These are phyloP conservation scores for Ateles fusciceps DNA, from an alignment of 2,797 vertebrate genomes.

Conservation along the genomic window DNA sequence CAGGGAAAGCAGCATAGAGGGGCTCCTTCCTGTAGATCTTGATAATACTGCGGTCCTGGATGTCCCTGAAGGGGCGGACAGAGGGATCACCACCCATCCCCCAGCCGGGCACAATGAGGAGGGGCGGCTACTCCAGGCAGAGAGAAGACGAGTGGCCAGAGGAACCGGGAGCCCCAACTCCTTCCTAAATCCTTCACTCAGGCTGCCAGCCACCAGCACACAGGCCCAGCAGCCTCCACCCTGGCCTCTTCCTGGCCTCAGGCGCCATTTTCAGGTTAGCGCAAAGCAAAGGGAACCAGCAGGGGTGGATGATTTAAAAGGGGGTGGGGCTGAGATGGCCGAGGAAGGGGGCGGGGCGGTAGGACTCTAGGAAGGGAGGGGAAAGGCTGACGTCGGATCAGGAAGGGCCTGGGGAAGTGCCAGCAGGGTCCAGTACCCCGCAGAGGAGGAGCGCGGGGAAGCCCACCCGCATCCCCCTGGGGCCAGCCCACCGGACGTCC, in stretches of 20 bases:
- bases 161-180: neutral
- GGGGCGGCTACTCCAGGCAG: neutral
- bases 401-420: neutral
- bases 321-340: neutral
- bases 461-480: neutral
- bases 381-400: neutral
- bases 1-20: slow-evolving; percentile 96
- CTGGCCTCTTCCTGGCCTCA: neutral
- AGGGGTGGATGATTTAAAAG: neutral
- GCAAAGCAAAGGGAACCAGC: neutral
- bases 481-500: slow-evolving; percentile 87
- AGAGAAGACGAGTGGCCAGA: neutral
- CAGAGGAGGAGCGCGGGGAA: neutral
- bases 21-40: slow-evolving; percentile 99
- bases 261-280: neutral
- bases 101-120: neutral
- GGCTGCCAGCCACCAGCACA: neutral
- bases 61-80: slow-evolving; percentile 85
- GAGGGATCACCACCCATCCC: neutral
- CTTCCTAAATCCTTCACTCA: neutral
- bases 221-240: neutral
- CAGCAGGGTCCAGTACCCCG: neutral
- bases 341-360: neutral
- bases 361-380: neutral
- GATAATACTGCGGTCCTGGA: slow-evolving; percentile 99